Conservation (phyloP, 2,113 vertebrate species). For the Monopterus albus region DNA sequence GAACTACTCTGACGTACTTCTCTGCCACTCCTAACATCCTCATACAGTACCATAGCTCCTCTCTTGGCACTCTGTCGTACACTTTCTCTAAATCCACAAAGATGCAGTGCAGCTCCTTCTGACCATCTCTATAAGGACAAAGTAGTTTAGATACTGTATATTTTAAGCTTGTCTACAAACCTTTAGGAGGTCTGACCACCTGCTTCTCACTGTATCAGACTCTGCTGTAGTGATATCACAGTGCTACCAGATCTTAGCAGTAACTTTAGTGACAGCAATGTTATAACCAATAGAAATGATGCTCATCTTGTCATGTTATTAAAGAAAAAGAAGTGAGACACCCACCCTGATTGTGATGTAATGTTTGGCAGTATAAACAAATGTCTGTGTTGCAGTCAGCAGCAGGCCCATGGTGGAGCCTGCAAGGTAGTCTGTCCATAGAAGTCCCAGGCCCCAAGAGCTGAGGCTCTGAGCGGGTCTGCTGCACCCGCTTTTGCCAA, state of each 20-base stretch:
- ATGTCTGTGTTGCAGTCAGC: constrained; percentile 74
- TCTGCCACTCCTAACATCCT: no score
- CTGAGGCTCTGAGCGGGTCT: constrained; percentile 81
- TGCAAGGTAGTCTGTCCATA: constrained; percentile 71
- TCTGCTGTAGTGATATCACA: no score
- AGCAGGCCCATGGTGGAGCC: constrained; percentile 71
- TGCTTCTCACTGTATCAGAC: no score
- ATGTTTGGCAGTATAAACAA: constrained; percentile 86
- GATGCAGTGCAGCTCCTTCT: no score
- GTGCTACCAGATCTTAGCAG: background rate
- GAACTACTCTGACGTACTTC: no score
- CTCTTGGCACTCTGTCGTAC: no score
- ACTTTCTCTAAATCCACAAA: no score
- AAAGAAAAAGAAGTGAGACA: constrained; percentile 20
- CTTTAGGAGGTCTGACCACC: no score
- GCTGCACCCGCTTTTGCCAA: constrained; percentile 87
- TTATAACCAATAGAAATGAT: background rate
- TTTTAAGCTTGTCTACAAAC: background rate
- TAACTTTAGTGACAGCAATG: no score
- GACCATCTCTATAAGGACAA: no score
- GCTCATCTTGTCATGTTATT: background rate
- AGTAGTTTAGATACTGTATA: background rate
- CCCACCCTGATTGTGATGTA: constrained; percentile 89
- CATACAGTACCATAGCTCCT: no score
- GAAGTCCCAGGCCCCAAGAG: constrained; percentile 76